Conservation (phyloP, 2,888 invertebrate species). For the Ariolimax columbianus region DNA sequence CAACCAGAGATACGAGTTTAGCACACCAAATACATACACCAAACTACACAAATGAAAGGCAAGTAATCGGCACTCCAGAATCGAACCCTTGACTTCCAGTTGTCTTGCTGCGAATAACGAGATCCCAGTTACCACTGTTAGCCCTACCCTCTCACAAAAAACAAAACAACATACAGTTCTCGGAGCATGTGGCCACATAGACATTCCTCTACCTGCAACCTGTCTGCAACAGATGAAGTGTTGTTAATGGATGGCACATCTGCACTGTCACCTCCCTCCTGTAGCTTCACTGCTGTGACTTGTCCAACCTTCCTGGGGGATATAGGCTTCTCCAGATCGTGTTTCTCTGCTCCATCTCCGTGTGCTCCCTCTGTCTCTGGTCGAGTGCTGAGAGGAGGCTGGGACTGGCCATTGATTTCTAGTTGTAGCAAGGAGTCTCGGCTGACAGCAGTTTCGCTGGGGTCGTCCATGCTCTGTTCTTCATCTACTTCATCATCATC, state of each 20-base stretch:
- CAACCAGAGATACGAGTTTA: too few relatives aligned
- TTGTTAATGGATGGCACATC: constrained; percentile 39
- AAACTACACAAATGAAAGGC: too few relatives aligned
- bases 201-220: constrained; percentile 13
- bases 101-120: too few relatives aligned
- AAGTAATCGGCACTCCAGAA: too few relatives aligned
- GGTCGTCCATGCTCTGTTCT: constrained; percentile 72
- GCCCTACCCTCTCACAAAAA: too few relatives aligned
- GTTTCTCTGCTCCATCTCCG: constrained; percentile 47
- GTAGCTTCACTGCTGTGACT: constrained; percentile 9
- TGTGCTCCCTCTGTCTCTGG: constrained; percentile 48
- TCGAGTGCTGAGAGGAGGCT: constrained; percentile 21
- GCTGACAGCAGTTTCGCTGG: constrained; percentile 74
- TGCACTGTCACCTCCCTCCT: constrained; percentile 42
- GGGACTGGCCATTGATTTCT: constrained; percentile 52
- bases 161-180: neutral
- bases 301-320: constrained; percentile 15
- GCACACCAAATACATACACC: too few relatives aligned
- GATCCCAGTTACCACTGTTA: too few relatives aligned
- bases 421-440: constrained; percentile 61
- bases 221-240: neutral
- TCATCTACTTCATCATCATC: constrained; percentile 76
- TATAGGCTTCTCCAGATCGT: constrained; percentile 42
- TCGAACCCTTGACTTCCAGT: too few relatives aligned
- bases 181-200: neutral